Evolutionary conservation across 2,888 invertebrate genomes (phyloP), one percentile per base, ranked within the genome.

Genomic region (Thereva unica): DNA sequence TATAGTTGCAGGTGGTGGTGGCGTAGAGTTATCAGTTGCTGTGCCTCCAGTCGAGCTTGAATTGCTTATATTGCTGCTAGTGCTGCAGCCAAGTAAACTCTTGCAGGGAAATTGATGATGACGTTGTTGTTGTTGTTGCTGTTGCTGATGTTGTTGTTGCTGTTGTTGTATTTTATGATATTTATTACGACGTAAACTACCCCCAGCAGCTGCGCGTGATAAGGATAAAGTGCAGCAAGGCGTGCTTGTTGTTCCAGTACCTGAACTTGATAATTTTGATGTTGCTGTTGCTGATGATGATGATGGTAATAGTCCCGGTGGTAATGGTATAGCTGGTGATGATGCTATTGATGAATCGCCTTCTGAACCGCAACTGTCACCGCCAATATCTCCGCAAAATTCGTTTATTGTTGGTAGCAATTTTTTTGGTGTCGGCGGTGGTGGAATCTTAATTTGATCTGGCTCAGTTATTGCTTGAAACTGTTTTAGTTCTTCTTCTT

Each of bases 401-500:
- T 80, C 80, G 68, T 76, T 77, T 68, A 78, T 79, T 68, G 80
- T 77, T 68, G 78, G 80, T 35, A 47, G 7, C 38, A 59, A 37
- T 42, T 59, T 59, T 34, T 59, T 59, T 38, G 59, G 59, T 74
- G 67, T 75, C 71, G 54, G 71, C 69, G 71, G 72, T 69, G 73
- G 73, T 64, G 74, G 68, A 64, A 67, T 65, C 67, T n/a, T 66
- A 53, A 78, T 78, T 5, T 80, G 74, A 68, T 76, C 78, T 69
- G 75, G 76, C 68, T 78, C 78, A 70, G 78, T 80, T 42, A 79
- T 75, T 9, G 78, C 77, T 70, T 78, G 74, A 68, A 79, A 79
- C 67, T 77, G 77, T 63, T 76, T 77, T 71, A 79, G 75, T 70
- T 81, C 79, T 74, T 80, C 80, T 71, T 79, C 79, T 74, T 80